Evolutionary conservation across 2,797 vertebrate genomes (phyloP).

Genomic region (Rhadinocentrus ornatus): DNA sequence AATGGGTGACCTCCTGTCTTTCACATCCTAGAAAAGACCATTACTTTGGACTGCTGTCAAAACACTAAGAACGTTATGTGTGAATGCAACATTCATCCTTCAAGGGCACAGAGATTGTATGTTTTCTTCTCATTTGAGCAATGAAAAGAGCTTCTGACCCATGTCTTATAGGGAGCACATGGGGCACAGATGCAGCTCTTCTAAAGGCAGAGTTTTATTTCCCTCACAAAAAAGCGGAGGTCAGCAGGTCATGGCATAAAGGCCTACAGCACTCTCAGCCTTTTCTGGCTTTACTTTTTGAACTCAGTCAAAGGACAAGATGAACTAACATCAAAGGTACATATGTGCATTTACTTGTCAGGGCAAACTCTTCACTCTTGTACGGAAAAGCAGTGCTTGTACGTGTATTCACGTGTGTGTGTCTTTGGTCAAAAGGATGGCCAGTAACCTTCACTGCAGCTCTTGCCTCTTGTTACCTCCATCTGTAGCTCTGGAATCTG

Average conservation of each 20-base stretch:
- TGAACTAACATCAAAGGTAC: conserved; percentile 40
- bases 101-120: conserved; percentile 55
- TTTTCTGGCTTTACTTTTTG: conserved; percentile 42
- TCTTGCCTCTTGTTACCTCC: conserved; percentile 59
- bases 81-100: conserved; percentile 56
- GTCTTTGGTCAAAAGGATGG: conserved; percentile 35
- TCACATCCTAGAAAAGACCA: conserved; percentile 32
- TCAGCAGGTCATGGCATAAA: conserved; percentile 52
- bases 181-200: conserved; percentile 39
- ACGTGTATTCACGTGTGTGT: conserved; percentile 34
- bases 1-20: conserved; percentile 55
- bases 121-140: conserved; percentile 38
- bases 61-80: conserved; percentile 33
- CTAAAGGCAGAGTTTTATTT: conserved; percentile 22
- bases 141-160: conserved; percentile 62
- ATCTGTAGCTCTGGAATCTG: conserved; percentile 76
- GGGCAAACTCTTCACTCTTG: conserved; percentile 29
- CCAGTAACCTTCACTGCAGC: conserved; percentile 65
- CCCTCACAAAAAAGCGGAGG: conserved; percentile 42
- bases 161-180: conserved; percentile 47
- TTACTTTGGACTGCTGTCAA: conserved; percentile 43
- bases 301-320: conserved; percentile 54
- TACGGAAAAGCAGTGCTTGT: conserved; percentile 21
- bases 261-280: conserved; percentile 28
- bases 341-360: conserved; percentile 31